phyloP scores from a whole-genome alignment of 2,797 vertebrate species.

The Acanthis flammea region DNA sequence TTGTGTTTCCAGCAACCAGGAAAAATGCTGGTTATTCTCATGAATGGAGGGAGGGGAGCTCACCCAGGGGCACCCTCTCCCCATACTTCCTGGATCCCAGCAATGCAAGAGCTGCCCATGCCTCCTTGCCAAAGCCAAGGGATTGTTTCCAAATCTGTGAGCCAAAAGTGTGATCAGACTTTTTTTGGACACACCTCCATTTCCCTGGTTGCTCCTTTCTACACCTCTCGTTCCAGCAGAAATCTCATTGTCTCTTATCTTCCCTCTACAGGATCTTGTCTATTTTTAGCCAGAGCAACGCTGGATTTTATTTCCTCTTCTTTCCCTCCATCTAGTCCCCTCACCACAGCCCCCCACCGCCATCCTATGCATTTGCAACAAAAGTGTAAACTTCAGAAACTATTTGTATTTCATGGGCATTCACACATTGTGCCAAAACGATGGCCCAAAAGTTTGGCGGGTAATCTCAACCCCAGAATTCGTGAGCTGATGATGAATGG shows the following conservation, averaged over 20 bases:
- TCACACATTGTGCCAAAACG: conserved; percentile 51
- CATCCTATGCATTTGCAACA: neutral
- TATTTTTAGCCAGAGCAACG: neutral
- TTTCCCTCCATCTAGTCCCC: neutral
- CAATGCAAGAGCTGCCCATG: neutral
- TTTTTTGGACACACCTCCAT: conserved; percentile 18
- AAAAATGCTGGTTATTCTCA: neutral
- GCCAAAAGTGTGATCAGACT: neutral
- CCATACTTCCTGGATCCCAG: neutral
- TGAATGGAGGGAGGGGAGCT: neutral
- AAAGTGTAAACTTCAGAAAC: conserved; percentile 55
- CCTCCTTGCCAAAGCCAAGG: neutral
- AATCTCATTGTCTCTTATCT: conserved; percentile 33
- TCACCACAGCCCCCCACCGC: neutral
- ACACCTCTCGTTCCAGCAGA: neutral
- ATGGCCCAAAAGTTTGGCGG: conserved; percentile 76
- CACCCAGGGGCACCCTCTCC: neutral
- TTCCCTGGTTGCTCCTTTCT: neutral
- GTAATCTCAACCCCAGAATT: conserved; percentile 73
- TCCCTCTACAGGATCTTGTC: neutral
- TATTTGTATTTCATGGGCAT: conserved; percentile 53
- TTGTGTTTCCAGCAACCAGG: neutral
- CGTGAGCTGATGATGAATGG: conserved; percentile 92
- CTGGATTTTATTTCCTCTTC: neutral
- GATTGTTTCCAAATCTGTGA: neutral